Base-by-base conservation (phyloP, 2,888 invertebrate genomes). In the Eudasyphora cyanicolor region DNA sequence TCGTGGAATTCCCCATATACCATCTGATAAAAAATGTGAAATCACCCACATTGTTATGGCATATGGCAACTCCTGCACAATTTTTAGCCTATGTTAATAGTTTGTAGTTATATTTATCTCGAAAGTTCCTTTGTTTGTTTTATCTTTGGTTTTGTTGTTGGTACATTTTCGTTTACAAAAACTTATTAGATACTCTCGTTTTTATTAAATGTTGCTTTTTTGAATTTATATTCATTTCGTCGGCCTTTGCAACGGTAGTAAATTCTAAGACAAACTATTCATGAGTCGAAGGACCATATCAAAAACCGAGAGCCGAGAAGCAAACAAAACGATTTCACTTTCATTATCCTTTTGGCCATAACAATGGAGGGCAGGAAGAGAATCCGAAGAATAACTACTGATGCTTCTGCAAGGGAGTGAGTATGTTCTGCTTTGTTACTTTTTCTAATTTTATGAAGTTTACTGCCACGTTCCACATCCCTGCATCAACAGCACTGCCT, bases 391-490 rank as follows among this genome's bases (percentile, higher is more conserved):
- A 64, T 27, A 27, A 57, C 57, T 57, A 57, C 57, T 2, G 27
- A 24, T 14, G n/a, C 10, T 2, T 38, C 8, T 38, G 38, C 38
- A 38, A 6, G 38, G 8, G 29, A 19, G 35, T 32, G 24, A 64
- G 24, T 17, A 67, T 21, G 60, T 76, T 79, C 45, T 60, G 71
- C 67, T 49, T 76, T 76, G 71, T 76, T 76, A 73, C 45, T 42
- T 76, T 76, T 76, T 17, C 35, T 21, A 70, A 62, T 64, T 76
- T 78, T 51, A 78, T 54, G 69, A 78, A 78, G 74, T 82, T 69
- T 64, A 71, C 67, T 67, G 42, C 67, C 67, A 67, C 67, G 67
- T 67, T 67, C 21, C 29, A 38, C 24, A 64, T 35, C 5, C 35
- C 64, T 24, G 10, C n/a, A 79, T 32, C n/a, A n/a, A n/a, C n/a